Evolutionary conservation across 2,797 vertebrate genomes (phyloP), one percentile per base, ranked within the genome.

Genomic region (Danio jaintianensis): DNA sequence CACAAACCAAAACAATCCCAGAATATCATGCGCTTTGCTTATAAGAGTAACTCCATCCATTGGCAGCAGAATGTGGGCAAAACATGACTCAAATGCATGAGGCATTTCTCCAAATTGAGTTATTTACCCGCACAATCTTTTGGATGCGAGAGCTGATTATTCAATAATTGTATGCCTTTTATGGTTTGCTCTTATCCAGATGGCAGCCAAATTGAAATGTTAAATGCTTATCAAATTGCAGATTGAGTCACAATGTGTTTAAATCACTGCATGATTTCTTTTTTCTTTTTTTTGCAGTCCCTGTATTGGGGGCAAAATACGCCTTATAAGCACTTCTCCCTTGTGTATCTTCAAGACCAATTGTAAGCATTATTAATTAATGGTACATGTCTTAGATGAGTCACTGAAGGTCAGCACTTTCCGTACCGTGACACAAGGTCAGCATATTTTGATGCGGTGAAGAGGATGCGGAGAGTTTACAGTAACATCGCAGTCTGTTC

Each of bases 391-490:
- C 13, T 61, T n/a, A 12, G 12, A 22, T 61, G 40, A n/a, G 38
- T 36, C 10, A 7, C 38, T 64, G 48, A 55, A 47, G 59, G 59
- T 64, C 69, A 72, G 68, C 78, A 79, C 59, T 79, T 56, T 79
- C 1, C 47, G 40, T 55, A 18, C n/a, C 22, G n/a, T 12, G 11
- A 63, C 71, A 63, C 68, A 36, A 36, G 78, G 78, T 79, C 78
- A 79, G 69, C 69, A 56, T 20, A 64, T 79, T 20, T 55, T 22
- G 29, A 52, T 62, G 45, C 20, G 1, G 47, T 18, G 67, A 20
- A 50, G 76, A 61, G 47, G 18, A 42, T 62, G 56, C 50, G 20
- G 78, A 38, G 38, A 72, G 48, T 79, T 72, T 64, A 15, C 48
- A 40, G 59, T 75, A 75, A 2, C 1, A 36, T 20, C 43, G 48